These are phyloP conservation scores for Nannospalax galili DNA, from an alignment of 2,113 vertebrate genomes.

Conservation along the genomic window DNA sequence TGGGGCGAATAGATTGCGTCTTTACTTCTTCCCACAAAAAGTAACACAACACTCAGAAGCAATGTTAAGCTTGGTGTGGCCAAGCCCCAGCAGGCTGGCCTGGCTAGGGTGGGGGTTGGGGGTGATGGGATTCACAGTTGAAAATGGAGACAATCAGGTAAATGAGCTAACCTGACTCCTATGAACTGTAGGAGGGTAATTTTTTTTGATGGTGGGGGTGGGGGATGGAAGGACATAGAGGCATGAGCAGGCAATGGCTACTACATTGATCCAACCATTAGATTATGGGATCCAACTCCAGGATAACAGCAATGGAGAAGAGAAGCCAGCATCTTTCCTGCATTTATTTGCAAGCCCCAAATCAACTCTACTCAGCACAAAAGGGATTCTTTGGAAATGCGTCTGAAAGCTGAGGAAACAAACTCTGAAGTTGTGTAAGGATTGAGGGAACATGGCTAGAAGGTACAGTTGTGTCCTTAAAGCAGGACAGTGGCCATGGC, in stretches of 20 bases:
- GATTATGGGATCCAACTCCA: background rate
- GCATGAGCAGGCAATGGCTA: no score
- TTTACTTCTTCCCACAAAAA: background rate
- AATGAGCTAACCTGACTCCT: background rate
- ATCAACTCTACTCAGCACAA: background rate
- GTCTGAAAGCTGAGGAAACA: background rate
- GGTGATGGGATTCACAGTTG: background rate
- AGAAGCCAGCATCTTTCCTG: no score
- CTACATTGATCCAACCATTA: background rate
- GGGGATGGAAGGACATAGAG: background rate
- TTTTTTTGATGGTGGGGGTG: no score
- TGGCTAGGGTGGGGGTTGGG: no score
- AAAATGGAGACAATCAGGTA: background rate
- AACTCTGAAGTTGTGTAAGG: background rate
- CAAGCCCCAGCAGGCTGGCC: background rate
- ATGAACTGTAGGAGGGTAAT: background rate
- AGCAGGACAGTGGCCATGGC: background rate
- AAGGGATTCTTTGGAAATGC: background rate
- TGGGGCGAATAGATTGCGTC: background rate
- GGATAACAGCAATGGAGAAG: background rate
- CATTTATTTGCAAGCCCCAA: background rate
- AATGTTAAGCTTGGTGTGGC: background rate
- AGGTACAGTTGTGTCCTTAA: background rate
- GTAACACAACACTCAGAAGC: background rate
- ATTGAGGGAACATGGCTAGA: background rate